Evolutionary conservation across 1,140 invertebrate species (phyloP).

Genomic region (Drosophila kurseongensis): DNA sequence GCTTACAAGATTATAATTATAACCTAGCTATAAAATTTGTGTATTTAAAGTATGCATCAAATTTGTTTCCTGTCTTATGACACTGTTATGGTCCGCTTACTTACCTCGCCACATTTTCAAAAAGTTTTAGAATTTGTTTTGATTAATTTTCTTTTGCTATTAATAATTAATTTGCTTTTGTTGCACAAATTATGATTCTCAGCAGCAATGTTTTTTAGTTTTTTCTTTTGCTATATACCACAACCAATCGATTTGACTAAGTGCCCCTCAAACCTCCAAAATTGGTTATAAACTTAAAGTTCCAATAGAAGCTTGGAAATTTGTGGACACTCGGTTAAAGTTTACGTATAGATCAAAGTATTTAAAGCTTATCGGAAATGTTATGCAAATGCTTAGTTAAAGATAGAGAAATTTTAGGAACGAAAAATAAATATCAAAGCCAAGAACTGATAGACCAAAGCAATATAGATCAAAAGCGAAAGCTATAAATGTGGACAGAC

Average conservation of each 20-base stretch:
- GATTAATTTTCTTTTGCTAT: conserved; percentile 28
- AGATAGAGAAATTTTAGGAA: conserved; percentile 27
- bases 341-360: conserved; percentile 63
- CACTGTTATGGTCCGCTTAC: conserved; percentile 64
- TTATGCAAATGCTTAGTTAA: conserved; percentile 71
- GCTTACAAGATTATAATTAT: conserved; percentile 42
- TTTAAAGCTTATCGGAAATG: conserved; percentile 60
- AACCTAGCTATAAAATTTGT: conserved; percentile 72
- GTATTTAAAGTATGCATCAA: conserved; percentile 64
- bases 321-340: conserved; percentile 49
- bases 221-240: conserved; percentile 57
- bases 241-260: conserved; percentile 56
- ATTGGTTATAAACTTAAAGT: conserved; percentile 6
- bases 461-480: conserved; percentile 21
- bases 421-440: conserved; percentile 22
- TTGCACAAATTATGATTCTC: conserved; percentile 42
- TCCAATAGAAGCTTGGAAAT: conserved; percentile 21
- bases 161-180: conserved; percentile 44
- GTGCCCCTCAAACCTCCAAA: conserved; percentile 44
- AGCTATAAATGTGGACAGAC: conserved; percentile 17
- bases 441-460: conserved; percentile 22
- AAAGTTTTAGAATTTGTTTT: conserved; percentile 46
- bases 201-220: conserved; percentile 35
- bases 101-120: conserved; percentile 72
- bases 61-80: conserved; percentile 46